These are phyloP conservation scores for Styela clava DNA, from an alignment of 23 tunicate species.

Conservation along the genomic window DNA sequence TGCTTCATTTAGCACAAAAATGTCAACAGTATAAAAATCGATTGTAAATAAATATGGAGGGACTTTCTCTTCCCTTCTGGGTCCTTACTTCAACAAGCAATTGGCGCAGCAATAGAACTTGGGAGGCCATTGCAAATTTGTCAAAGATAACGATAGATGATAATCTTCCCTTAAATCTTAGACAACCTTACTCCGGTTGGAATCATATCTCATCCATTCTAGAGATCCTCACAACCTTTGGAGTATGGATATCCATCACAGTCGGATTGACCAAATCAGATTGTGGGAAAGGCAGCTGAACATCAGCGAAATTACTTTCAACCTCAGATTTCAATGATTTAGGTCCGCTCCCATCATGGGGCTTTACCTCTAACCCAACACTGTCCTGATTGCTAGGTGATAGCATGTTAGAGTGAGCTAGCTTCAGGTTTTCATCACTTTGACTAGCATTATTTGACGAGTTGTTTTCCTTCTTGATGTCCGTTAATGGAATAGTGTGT, in stretches of 20 bases:
- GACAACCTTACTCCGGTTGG: too few relatives aligned
- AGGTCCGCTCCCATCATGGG: background rate
- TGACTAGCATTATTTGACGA: conserved; percentile 31
- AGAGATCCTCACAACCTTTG: conserved; percentile 7
- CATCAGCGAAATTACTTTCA: background rate
- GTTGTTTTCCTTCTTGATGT: conserved; percentile 34
- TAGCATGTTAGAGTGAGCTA: too few relatives aligned
- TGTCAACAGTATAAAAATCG: too few relatives aligned
- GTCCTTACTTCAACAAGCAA: too few relatives aligned
- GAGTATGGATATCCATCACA: background rate
- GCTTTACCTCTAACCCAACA: background rate
- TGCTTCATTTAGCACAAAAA: too few relatives aligned
- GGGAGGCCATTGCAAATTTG: too few relatives aligned
- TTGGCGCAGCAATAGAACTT: too few relatives aligned
- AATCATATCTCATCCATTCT: conserved; percentile 22
- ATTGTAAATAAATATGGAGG: too few relatives aligned
- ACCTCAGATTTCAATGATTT: background rate
- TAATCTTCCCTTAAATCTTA: too few relatives aligned
- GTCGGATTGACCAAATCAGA: background rate
- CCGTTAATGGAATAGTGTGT: background rate
- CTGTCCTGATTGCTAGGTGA: background rate
- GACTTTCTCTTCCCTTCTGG: too few relatives aligned
- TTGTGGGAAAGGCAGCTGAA: background rate
- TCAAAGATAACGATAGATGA: too few relatives aligned
- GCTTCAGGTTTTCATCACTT: conserved; percentile 15